Evolutionary conservation across 2,797 vertebrate species (phyloP), one percentile per base, ranked within the genome.

Genomic region (Micromesistius poutassou): DNA sequence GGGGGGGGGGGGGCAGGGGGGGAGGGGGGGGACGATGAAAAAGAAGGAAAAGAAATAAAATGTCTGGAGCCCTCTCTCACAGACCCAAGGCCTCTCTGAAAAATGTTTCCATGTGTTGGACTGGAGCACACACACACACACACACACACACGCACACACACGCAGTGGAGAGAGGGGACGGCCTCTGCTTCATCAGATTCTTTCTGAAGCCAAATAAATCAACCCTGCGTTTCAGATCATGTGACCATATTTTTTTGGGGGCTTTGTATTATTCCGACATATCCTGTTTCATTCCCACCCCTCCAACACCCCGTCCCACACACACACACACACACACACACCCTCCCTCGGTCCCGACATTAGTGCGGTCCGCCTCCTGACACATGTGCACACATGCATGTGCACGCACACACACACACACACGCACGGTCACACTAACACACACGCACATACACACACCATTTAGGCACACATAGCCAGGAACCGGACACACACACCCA

Each of bases 31-130:
- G 81, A 80, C 84, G 81, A 86, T 84, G 88, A 89, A 92, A 88
- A 87, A 87, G 89, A 62, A 81, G 74, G 88, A 84, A 83, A 91
- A 91, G 83, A 90, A 92, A 86, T 91, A 89, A 91, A 91, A 92
- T 80, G 91, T 91, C 91, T 92, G 84, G 82, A 79, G 78, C 72
- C 38, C 46, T 31, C 75, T 73, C 78, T 83, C 77, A 33, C 82
- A 87, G 88, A 91, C 85, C 90, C 87, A 86, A 84, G 90, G 91
- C 91, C 89, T 91, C 89, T 85, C 83, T 30, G 84, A 93, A 91
- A 71, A 93, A 93, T 91, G 91, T 93, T 92, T 92, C 91, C 89
- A 91, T 91, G 92, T 93, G 92, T 93, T 89, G 89, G 92, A 91
- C 92, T 89, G 90, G 91, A 92, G 19, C 38, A 13, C 38, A 40